Conservation (phyloP, 2,797 vertebrate genomes). For the Furcifer pardalis region DNA sequence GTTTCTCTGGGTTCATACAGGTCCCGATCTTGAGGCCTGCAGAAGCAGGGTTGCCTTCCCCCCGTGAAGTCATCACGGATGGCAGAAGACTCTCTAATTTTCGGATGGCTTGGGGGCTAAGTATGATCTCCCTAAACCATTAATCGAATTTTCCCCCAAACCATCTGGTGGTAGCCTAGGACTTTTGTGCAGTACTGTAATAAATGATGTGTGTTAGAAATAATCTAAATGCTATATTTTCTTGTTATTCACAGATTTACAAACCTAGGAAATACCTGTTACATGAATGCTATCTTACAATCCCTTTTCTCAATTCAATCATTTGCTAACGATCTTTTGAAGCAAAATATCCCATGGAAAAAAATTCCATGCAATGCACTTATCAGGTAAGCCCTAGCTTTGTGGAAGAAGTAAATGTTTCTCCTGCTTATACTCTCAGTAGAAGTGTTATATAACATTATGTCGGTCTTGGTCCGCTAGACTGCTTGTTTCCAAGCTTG, state of each 20-base stretch:
- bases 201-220: accelerated
- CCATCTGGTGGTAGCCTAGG: too few relatives aligned
- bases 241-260: conserved; percentile 86
- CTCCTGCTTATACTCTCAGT: background rate
- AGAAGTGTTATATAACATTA: background rate
- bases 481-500: background rate
- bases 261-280: conserved; percentile 98
- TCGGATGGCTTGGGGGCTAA: too few relatives aligned
- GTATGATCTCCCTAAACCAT: too few relatives aligned
- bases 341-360: conserved; percentile 95
- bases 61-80: too few relatives aligned
- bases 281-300: conserved; percentile 98
- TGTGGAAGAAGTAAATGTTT: conserved; percentile 10
- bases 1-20: too few relatives aligned
- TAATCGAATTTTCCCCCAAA: too few relatives aligned
- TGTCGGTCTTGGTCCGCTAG: background rate
- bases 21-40: too few relatives aligned
- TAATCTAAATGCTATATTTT: background rate
- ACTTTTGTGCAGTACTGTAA: too few relatives aligned
- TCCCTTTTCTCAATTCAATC: conserved; percentile 97
- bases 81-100: too few relatives aligned
- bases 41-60: too few relatives aligned
- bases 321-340: conserved; percentile 94
- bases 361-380: conserved; percentile 93
- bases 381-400: conserved; percentile 83